Conservation (phyloP, 2,113 vertebrate genomes). For the Lamprologus speciosus region DNA sequence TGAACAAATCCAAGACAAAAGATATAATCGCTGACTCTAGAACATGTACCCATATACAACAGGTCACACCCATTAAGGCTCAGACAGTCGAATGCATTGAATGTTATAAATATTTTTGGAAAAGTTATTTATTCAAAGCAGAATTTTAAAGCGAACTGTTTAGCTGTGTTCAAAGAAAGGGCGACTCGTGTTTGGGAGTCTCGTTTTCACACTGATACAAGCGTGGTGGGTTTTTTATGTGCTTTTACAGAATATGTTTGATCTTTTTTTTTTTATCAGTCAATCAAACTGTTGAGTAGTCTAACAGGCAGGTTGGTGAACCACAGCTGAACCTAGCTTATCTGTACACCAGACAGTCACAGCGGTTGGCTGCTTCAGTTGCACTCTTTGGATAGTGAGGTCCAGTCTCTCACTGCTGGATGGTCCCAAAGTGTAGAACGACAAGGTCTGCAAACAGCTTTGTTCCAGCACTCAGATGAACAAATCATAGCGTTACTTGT, state of each 20-base stretch:
- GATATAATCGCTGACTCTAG: background rate
- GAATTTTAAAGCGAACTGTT: background rate
- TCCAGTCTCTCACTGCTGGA: background rate
- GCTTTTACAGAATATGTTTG: background rate
- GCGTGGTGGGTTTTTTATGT: background rate
- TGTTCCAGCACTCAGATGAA: background rate
- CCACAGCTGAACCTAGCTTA: background rate
- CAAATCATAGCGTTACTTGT: background rate
- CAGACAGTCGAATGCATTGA: background rate
- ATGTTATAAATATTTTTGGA: background rate
- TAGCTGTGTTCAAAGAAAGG: background rate
- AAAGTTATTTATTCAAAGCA: background rate
- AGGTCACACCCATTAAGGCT: background rate
- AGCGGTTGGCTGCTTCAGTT: background rate
- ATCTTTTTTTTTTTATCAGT: background rate
- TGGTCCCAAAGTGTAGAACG: background rate
- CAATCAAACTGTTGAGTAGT: background rate
- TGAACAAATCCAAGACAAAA: background rate
- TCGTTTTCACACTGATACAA: background rate
- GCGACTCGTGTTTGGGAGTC: background rate
- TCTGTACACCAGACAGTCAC: background rate
- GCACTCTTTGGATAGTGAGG: background rate
- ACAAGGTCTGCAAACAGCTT: background rate
- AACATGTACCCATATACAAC: background rate
- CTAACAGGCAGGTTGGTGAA: background rate